phyloP scores from a whole-genome alignment of 2,888 invertebrate species.

The Ormyrus labotus region DNA sequence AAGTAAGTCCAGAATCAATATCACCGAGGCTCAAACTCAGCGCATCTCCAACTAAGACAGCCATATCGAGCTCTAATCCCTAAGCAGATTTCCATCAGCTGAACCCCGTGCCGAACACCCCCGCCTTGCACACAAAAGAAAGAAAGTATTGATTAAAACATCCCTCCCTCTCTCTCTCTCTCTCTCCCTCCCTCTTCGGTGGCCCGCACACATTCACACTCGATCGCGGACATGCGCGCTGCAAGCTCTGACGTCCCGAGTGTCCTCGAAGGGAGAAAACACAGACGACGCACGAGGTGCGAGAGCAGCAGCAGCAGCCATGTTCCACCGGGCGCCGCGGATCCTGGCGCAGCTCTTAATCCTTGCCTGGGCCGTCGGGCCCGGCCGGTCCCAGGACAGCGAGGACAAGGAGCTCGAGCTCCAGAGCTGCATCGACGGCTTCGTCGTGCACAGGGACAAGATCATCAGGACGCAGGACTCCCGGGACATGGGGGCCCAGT shows the following conservation, averaged over 20 bases:
- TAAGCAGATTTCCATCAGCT: no score
- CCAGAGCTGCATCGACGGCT: constrained; percentile 84
- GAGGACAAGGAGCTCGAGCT: constrained; percentile 65
- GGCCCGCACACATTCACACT: not conserved
- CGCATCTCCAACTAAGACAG: no score
- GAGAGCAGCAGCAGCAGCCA: not conserved
- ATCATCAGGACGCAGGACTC: constrained; percentile 95
- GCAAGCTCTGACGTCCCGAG: not conserved
- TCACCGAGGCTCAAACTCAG: no score
- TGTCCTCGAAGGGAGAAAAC: not conserved
- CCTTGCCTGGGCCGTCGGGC: not conserved
- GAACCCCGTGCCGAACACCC: not conserved
- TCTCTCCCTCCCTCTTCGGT: not conserved
- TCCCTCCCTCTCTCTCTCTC: not conserved
- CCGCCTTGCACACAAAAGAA: not conserved
- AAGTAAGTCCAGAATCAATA: no score
- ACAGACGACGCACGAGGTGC: not conserved
- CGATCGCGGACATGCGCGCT: not conserved
- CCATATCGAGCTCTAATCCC: no score
- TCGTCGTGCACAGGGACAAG: constrained; percentile 91
- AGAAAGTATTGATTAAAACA: not conserved
- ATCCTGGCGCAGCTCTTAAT: not conserved
- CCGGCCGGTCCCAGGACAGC: not conserved
- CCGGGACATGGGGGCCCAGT: constrained; percentile 90
- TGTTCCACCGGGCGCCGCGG: not conserved